phyloP scores from a whole-genome alignment of 35 echinoderm and acorn worm species.

The Antedon bifida region DNA sequence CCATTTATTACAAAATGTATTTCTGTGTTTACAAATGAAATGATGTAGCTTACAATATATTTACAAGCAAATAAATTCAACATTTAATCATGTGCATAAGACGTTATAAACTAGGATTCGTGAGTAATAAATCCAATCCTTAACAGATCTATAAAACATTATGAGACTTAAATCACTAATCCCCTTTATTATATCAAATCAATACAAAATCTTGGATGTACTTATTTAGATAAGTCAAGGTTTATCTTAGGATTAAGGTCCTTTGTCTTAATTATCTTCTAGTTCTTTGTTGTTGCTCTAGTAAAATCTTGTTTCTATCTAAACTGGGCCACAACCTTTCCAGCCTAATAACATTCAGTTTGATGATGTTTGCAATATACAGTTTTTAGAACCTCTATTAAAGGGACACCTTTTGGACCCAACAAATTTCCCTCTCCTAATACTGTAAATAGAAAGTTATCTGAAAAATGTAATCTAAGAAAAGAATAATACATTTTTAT shows the following conservation, averaged over 20 bases:
- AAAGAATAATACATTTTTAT: too few relatives aligned
- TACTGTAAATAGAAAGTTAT: too few relatives aligned
- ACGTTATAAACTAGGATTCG: neutral
- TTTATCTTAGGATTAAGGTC: neutral
- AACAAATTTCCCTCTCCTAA: too few relatives aligned
- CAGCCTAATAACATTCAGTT: neutral
- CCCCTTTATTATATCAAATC: neutral
- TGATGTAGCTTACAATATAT: too few relatives aligned
- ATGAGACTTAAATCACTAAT: neutral
- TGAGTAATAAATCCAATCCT: neutral
- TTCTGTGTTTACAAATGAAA: too few relatives aligned
- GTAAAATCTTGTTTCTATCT: neutral
- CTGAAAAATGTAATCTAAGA: too few relatives aligned
- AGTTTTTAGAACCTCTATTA: too few relatives aligned
- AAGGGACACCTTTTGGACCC: too few relatives aligned
- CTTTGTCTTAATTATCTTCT: neutral
- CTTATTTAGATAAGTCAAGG: neutral
- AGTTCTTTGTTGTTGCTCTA: neutral
- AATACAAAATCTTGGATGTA: neutral
- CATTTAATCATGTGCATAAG: neutral
- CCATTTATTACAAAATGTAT: too few relatives aligned
- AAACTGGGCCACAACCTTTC: neutral
- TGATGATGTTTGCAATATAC: too few relatives aligned
- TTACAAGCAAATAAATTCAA: too few relatives aligned
- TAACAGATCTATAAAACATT: neutral